phyloP scores from a whole-genome alignment of 1,140 invertebrate species.

The Drosophila repleta region DNA sequence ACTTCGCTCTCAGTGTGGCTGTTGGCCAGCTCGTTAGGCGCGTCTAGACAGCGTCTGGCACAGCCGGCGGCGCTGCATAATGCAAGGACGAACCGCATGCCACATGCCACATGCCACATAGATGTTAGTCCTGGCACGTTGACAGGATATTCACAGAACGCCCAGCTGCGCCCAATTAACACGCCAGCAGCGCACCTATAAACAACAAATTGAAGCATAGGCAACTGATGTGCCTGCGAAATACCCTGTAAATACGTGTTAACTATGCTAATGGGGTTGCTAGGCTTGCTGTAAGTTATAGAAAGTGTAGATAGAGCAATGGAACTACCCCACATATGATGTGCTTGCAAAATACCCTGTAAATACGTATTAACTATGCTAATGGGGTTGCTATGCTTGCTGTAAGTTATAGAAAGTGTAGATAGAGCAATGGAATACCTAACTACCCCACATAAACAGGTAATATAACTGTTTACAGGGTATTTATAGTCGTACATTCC shows the following conservation, averaged over 20 bases:
- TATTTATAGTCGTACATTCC: too few species aligned
- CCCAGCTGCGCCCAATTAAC: conserved; percentile 69
- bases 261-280: neutral
- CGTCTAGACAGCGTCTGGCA: conserved; percentile 57
- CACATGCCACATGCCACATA: conserved; percentile 9
- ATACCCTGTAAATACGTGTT: neutral
- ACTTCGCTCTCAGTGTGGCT: conserved; percentile 2
- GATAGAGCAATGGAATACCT: too few species aligned
- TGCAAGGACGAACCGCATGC: conserved; percentile 27
- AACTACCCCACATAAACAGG: too few species aligned
- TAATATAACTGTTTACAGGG: too few species aligned
- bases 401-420: too few species aligned
- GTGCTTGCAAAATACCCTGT: neutral
- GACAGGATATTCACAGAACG: conserved; percentile 28
- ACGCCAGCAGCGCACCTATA: conserved; percentile 42
- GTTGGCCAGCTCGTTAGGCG: conserved; percentile 41
- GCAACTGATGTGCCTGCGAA: neutral
- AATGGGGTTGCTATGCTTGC: neutral
- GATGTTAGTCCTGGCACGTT: conserved; percentile 10
- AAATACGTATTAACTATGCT: neutral
- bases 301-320: too few species aligned
- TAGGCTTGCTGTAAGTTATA: too few species aligned
- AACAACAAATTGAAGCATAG: conserved; percentile 8
- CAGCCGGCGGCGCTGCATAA: conserved; percentile 45
- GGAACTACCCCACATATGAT: neutral